phyloP scores from a whole-genome alignment of 2,113 vertebrate species.

The Ptilorrhoa leucosticta region DNA sequence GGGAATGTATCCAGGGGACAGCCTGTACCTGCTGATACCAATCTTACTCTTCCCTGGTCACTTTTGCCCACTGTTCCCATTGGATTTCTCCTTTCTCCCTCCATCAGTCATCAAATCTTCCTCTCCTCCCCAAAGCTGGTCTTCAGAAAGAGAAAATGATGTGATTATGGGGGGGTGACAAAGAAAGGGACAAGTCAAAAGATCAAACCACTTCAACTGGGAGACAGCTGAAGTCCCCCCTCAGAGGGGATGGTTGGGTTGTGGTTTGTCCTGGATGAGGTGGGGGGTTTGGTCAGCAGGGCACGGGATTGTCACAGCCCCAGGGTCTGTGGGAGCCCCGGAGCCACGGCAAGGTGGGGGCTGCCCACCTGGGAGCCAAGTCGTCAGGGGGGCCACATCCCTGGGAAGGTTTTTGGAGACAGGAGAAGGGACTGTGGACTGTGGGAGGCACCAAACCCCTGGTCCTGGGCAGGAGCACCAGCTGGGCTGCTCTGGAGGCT shows the following conservation, averaged over 20 bases:
- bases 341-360: neutral
- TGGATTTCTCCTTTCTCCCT: neutral
- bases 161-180: neutral
- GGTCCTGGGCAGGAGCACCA: neutral
- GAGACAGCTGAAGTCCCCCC: neutral
- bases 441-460: neutral
- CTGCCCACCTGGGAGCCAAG: neutral
- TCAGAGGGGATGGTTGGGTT: accelerated
- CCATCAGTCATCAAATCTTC: neutral
- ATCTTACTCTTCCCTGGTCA: neutral
- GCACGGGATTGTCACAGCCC: neutral
- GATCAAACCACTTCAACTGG: neutral
- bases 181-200: neutral
- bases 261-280: neutral
- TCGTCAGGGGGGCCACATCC: accelerated
- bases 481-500: neutral
- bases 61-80: neutral
- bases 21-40: neutral
- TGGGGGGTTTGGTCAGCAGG: neutral
- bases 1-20: neutral
- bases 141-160: neutral
- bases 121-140: neutral
- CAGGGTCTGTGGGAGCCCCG: neutral
- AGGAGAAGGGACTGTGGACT: neutral
- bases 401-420: neutral